Conservation (phyloP, 1,140 invertebrate species). For the Pissodes strobi region DNA sequence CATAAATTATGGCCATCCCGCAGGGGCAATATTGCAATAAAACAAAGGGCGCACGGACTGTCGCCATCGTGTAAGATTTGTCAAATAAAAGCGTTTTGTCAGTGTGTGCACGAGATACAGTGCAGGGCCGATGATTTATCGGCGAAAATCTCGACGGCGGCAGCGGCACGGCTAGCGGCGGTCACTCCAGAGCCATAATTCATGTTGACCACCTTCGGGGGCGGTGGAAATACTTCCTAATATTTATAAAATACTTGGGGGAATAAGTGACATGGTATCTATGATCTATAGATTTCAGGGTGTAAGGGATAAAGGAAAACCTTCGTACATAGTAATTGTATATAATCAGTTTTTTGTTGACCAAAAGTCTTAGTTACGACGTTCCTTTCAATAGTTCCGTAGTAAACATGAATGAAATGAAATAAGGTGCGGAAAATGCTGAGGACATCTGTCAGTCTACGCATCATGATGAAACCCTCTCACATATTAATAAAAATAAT, state of each 20-base stretch:
- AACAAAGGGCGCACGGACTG: constrained; percentile 30
- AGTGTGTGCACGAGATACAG: constrained; percentile 40
- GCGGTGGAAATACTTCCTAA: constrained; percentile 5
- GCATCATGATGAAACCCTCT: too few species aligned
- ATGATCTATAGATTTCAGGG: too few species aligned
- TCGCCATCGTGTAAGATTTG: constrained; percentile 36
- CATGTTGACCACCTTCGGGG: constrained; percentile 36
- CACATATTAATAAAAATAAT: too few species aligned
- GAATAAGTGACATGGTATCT: too few species aligned
- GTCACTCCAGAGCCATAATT: constrained; percentile 39
- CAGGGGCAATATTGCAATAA: constrained; percentile 30
- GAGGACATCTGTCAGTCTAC: too few species aligned
- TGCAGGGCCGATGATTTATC: constrained; percentile 40
- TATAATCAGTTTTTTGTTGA: too few species aligned
- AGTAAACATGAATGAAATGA: too few species aligned
- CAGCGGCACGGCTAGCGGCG: constrained; percentile 37
- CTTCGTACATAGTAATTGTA: too few species aligned
- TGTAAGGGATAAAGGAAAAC: too few species aligned
- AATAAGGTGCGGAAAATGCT: too few species aligned
- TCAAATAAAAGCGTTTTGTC: constrained; percentile 45
- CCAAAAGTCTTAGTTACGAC: too few species aligned
- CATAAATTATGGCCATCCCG: constrained; percentile 22
- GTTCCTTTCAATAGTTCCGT: too few species aligned
- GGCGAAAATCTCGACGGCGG: constrained; percentile 40
- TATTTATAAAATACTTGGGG: constrained; percentile 26